Conservation (phyloP, 2,797 vertebrate species). For the Rhodeus uyekii region DNA sequence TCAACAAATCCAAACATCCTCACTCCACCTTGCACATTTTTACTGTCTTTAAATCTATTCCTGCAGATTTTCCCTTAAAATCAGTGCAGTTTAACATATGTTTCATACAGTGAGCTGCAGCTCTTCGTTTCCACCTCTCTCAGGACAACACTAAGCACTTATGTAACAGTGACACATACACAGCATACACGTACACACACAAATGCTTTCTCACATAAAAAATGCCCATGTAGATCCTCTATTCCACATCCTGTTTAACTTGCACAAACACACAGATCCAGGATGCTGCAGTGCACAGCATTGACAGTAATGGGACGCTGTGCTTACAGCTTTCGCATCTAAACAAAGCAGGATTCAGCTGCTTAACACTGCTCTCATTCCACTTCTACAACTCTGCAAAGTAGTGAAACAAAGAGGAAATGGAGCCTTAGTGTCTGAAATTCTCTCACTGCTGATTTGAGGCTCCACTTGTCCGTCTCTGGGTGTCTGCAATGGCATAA, state of each 20-base stretch:
- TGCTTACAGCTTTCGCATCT: neutral
- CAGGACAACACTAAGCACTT: constrained; percentile 4
- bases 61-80: neutral
- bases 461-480: constrained; percentile 8
- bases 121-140: neutral
- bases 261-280: constrained; percentile 11
- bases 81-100: neutral
- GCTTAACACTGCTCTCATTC: constrained; percentile 27
- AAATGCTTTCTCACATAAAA: constrained; percentile 13
- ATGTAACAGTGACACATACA: constrained; percentile 26
- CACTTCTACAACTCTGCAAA: neutral
- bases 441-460: constrained; percentile 16
- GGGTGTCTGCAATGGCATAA: constrained; percentile 4
- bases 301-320: constrained; percentile 16
- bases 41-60: neutral
- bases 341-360: constrained; percentile 36
- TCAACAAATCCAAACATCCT: neutral
- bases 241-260: constrained; percentile 12
- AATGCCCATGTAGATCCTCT: neutral
- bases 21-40: neutral
- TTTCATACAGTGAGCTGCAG: neutral
- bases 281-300: constrained; percentile 1
- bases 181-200: constrained; percentile 5
- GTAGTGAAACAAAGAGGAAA: constrained; percentile 2
- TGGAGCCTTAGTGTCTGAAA: constrained; percentile 24